Conservation (phyloP, 2,888 invertebrate species). For the Dorcus hopei region DNA sequence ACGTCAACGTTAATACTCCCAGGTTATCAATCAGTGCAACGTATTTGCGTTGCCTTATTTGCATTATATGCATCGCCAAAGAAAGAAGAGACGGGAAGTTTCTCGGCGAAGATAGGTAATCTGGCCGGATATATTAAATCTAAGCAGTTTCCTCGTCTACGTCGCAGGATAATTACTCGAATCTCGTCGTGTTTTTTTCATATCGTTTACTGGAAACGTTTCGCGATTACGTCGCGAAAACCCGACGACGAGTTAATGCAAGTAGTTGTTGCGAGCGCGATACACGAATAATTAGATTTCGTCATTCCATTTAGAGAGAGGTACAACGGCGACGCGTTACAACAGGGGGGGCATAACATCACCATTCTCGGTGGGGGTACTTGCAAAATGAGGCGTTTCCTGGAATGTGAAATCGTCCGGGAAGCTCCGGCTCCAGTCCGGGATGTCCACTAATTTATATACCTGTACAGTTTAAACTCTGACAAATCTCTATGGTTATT, state of each 20-base stretch:
- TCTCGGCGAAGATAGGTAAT: constrained; percentile 9
- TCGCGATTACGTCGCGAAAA: constrained; percentile 17
- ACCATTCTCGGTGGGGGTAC: constrained; percentile 10
- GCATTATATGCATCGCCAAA: no score
- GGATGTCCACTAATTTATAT: constrained; percentile 18
- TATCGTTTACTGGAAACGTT: constrained; percentile 12
- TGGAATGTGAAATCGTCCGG: constrained; percentile 11
- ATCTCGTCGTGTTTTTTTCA: constrained; percentile 11
- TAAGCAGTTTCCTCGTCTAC: constrained; percentile 11
- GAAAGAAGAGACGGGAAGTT: no score
- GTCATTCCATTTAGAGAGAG: constrained; percentile 12
- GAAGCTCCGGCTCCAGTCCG: constrained; percentile 13
- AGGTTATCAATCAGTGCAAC: no score
- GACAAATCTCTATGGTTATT: no score
- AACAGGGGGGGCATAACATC: constrained; percentile 13
- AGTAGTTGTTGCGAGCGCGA: constrained; percentile 18
- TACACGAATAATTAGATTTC: constrained; percentile 23
- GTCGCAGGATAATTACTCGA: constrained; percentile 8
- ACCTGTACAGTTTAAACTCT: constrained; percentile 20
- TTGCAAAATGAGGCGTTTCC: constrained; percentile 16
- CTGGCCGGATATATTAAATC: constrained; percentile 7
- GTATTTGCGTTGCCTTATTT: no score
- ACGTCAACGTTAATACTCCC: no score
- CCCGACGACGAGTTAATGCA: constrained; percentile 14
- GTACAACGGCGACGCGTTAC: constrained; percentile 17